Percentiles rank a stretch among this genome's conserved stretches.
phyloP scores from a whole-genome alignment of 2,888 invertebrate species.

The Anthophora plumipes region DNA sequence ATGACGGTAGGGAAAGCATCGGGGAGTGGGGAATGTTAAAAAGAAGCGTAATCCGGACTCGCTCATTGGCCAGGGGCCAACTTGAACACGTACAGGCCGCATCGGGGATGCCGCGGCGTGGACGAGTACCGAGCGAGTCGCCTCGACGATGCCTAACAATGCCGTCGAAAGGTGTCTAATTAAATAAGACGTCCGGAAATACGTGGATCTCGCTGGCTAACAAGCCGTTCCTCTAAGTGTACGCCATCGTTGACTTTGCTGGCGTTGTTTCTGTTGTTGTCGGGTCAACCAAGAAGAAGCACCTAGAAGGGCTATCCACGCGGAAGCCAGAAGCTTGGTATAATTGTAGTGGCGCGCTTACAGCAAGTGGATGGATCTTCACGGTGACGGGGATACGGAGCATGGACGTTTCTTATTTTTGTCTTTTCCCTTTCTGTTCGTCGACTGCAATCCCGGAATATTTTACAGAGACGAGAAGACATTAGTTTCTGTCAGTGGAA shows the following conservation, averaged over 20 bases:
- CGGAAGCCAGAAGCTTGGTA: slow-evolving; percentile 75
- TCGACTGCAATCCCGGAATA: background rate
- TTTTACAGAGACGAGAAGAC: background rate
- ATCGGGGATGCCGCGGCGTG: slow-evolving; percentile 48
- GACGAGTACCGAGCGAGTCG: slow-evolving; percentile 71
- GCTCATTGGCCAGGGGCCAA: slow-evolving; percentile 76
- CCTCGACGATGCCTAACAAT: slow-evolving; percentile 80
- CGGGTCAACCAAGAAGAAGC: slow-evolving; percentile 77
- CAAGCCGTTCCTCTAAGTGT: slow-evolving; percentile 78
- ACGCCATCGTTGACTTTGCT: slow-evolving; percentile 55
- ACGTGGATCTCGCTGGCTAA: slow-evolving; percentile 75
- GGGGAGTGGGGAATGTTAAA: background rate
- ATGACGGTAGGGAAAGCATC: background rate
- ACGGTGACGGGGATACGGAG: slow-evolving; percentile 37
- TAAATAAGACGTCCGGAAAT: slow-evolving; percentile 83
- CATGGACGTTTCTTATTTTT: slow-evolving; percentile 31
- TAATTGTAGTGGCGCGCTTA: slow-evolving; percentile 81
- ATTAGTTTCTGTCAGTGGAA: background rate
- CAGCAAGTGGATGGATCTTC: slow-evolving; percentile 63
- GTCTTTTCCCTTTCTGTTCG: background rate
- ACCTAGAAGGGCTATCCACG: slow-evolving; percentile 75
- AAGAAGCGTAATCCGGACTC: slow-evolving; percentile 65
- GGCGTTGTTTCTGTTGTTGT: slow-evolving; percentile 65
- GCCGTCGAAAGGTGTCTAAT: slow-evolving; percentile 82
- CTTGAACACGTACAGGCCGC: slow-evolving; percentile 78